Evolutionary conservation across 1,140 invertebrate genomes (phyloP), one percentile per base, ranked within the genome.

Genomic region (Cotesia typhae): DNA sequence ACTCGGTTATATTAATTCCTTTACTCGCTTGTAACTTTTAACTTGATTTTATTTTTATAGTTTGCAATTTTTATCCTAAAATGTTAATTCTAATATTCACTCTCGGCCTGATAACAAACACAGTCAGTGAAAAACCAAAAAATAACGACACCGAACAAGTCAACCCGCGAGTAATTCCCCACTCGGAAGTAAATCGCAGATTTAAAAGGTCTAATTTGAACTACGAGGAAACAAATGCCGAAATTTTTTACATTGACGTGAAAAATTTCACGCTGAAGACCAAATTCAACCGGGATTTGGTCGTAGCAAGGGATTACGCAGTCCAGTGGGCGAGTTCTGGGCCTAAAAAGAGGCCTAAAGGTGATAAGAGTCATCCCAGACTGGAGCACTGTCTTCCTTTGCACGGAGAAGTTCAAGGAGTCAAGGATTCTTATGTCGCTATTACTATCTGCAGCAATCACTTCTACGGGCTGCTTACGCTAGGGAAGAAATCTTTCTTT

Each of bases 401-500:
- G 3, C 7, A 41, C 2, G 67, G 67, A 4, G 51, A 28, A 37
- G 14, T 68, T 14, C 17, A 6, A 35, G 37, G 12, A 17, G 12
- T 59, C 41, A 7, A 57, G 7, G 41, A 68, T 59, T 68, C 67
- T 38, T 10, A 3, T 37, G 53, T 60, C 14, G 12, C 20, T 10
- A 10, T 68, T 3, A 68, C 67, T 14, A 17, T 68, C 14, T 68
- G 67, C 5, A 37, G 59, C 14, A 41, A 68, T 17, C 28, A 68
- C 10, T 55, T 57, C 14, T 68, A 53, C 12, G 67, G 67, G 10
- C 55, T 68, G 2, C 4, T 68, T 9, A 59, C 7, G 37, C 9
- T 68, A 12, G 17, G 59, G 10, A 28, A 52, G 2, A 57, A 68
- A 7, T 47, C 35, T 4, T 68, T 41, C 38, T 68, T 68, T 28